Base-by-base conservation (phyloP, 2,113 vertebrate genomes). In the Epinephelus fuscoguttatus region DNA sequence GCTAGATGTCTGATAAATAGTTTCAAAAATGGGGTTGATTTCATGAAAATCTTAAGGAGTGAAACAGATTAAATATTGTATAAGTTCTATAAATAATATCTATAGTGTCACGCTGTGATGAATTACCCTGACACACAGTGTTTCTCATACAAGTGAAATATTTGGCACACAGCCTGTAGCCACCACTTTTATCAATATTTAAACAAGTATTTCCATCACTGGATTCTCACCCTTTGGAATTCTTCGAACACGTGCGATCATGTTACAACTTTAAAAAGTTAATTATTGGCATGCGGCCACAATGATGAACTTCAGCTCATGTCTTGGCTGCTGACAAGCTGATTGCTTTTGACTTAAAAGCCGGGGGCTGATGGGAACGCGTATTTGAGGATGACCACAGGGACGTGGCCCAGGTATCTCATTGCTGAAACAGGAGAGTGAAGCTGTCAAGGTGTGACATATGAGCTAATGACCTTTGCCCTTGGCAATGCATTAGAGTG, bases 351-450 rank as follows among this genome's bases (percentile, higher is more conserved):
- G 74, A 72, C 76, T 81, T 33, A 1, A 75, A n/a, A 67, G 70
- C 9, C 2, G 33, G 21, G 42, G 56, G 23, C 23, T 64, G 75
- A 85, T 62, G 23, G 40, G 66, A 62, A 56, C n/a, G 6, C 10
- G 57, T 70, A 57, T 73, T 69, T 27, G 66, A 88, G 60, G 82
- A 86, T 47, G 90, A 83, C 91, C 90, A 78, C 84, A 23, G 93
- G 89, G 88, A 90, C 80, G 4, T 13, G 75, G 75, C 80, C 80
- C 75, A 69, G 86, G 92, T 93, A 82, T 94, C 92, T 86, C 80
- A 57, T 93, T 93, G 89, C 92, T 88, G 94, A 93, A 94, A 94
- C 70, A 64, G 75, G 93, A 94, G 92, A 93, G 80, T 61, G 68
- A 81, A 52, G 85, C 90, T 94, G 93, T 93, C 92, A 83, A 84